Conservation (phyloP, 2,113 vertebrate species). For the Platichthys flesus region DNA sequence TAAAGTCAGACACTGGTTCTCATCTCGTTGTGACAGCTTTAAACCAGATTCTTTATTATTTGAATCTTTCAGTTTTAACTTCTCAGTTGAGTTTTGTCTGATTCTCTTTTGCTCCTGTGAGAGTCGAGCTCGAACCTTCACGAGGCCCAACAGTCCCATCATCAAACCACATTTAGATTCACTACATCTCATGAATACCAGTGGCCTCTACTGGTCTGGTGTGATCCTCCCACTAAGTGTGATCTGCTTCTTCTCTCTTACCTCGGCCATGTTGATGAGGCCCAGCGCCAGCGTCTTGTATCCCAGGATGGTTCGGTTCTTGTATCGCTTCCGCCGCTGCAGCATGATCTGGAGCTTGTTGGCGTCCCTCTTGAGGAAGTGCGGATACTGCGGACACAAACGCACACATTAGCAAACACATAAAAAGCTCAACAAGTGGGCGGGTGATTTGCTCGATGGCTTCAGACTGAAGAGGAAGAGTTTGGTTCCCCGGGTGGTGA, state of each 20-base stretch:
- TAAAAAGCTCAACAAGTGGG: background rate
- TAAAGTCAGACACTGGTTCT: too few species aligned
- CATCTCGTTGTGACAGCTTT: too few species aligned
- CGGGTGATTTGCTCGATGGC: background rate
- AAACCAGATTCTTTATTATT: too few species aligned
- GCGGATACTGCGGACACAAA: constrained; percentile 85
- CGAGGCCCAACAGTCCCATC: too few species aligned
- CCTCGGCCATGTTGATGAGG: constrained; percentile 96
- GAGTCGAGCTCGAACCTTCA: too few species aligned
- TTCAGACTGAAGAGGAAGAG: background rate
- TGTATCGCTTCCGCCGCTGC: constrained; percentile 91
- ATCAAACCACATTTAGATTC: too few species aligned
- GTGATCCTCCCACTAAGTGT: too few species aligned
- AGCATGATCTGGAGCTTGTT: constrained; percentile 95
- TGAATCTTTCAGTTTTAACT: too few species aligned
- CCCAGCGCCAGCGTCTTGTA: constrained; percentile 93
- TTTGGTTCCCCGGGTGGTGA: background rate
- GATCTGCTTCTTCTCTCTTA: constrained; percentile 39
- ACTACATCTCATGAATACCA: too few species aligned
- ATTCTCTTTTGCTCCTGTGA: too few species aligned
- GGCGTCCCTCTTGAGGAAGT: constrained; percentile 93
- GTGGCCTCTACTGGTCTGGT: too few species aligned
- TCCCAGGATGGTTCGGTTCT: constrained; percentile 93
- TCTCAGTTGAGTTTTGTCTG: too few species aligned
- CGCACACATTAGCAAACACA: background rate